phyloP scores from a whole-genome alignment of 1,140 invertebrate species.

The Aleiodes sp. region DNA sequence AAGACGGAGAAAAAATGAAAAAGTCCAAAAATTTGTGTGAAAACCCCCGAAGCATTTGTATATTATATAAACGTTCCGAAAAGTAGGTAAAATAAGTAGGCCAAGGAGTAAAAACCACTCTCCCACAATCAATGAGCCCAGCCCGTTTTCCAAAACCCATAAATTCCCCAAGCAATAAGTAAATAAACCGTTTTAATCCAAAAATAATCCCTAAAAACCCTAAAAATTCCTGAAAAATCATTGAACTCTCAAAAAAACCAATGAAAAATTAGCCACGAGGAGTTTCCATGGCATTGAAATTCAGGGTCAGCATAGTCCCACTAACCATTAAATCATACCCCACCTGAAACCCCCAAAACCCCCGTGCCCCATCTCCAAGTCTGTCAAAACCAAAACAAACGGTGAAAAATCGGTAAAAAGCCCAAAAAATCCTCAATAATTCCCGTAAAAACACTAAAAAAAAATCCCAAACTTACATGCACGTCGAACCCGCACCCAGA shows the following conservation, averaged over 20 bases:
- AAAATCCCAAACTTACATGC: too few relatives aligned
- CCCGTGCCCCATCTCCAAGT: too few relatives aligned
- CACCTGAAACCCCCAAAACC: slow-evolving; percentile 26
- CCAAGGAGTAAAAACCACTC: too few relatives aligned
- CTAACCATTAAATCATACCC: not conserved
- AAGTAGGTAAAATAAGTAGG: slow-evolving; percentile 18
- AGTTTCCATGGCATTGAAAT: slow-evolving; percentile 33
- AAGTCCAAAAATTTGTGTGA: too few relatives aligned
- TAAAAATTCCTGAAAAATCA: not conserved
- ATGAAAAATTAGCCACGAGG: not conserved
- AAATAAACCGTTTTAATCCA: not conserved
- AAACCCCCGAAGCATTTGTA: too few relatives aligned
- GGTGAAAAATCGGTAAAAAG: too few relatives aligned
- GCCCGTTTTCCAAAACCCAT: not conserved
- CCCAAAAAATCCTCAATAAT: too few relatives aligned
- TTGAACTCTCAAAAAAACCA: not conserved
- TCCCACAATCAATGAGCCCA: too few relatives aligned
- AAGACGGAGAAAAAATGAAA: too few relatives aligned
- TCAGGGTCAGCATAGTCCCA: slow-evolving; percentile 39
- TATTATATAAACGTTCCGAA: not conserved
- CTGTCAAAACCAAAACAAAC: too few relatives aligned
- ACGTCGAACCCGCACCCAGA: slow-evolving; percentile 26
- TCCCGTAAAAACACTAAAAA: too few relatives aligned
- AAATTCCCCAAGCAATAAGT: not conserved
- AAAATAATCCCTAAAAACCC: not conserved